phyloP scores from a whole-genome alignment of 2,113 vertebrate species.

The Ceratotherium simum region DNA sequence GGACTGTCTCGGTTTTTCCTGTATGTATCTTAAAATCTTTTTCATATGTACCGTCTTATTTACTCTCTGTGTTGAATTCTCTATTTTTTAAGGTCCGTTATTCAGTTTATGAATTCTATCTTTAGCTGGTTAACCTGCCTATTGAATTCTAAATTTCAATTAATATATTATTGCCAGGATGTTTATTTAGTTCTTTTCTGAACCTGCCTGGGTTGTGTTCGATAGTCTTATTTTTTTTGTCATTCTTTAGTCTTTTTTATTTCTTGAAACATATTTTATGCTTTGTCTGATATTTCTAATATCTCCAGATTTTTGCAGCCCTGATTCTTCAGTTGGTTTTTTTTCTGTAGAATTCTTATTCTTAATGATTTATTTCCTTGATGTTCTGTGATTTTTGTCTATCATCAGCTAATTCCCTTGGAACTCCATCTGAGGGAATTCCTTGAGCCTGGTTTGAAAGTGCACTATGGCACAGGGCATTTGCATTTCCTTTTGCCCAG shows the following conservation, averaged over 20 bases:
- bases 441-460: neutral
- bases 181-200: neutral
- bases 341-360: neutral
- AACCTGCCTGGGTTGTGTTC: neutral
- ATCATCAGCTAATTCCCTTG: neutral
- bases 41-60: neutral
- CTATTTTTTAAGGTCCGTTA: neutral
- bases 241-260: neutral
- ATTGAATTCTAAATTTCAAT: neutral
- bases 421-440: neutral
- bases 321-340: neutral
- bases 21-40: neutral
- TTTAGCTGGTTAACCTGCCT: neutral
- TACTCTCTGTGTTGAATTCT: neutral
- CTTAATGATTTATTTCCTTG: neutral
- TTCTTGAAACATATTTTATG: neutral
- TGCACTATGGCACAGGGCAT: neutral
- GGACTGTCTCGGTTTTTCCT: neutral
- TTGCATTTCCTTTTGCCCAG: neutral
- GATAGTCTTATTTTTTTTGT: neutral
- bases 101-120: neutral
- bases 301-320: neutral
- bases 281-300: neutral
- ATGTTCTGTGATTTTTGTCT: neutral
- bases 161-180: neutral